phyloP scores from a whole-genome alignment of 2,113 vertebrate genomes.

The Empidonax alnorum region DNA sequence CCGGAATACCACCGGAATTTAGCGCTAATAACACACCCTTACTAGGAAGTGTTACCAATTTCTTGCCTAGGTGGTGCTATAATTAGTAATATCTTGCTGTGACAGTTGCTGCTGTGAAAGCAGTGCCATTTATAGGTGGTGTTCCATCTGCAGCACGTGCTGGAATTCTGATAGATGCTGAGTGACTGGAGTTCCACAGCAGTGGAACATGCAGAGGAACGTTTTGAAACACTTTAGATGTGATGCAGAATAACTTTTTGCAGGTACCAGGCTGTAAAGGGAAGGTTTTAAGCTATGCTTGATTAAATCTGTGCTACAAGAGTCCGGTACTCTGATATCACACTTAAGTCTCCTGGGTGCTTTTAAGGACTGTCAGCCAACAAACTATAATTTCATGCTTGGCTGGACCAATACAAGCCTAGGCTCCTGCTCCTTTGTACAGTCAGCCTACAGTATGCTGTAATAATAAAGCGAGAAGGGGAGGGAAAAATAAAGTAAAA shows the following conservation, averaged over 20 bases:
- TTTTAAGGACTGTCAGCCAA: slow-evolving; percentile 51
- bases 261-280: slow-evolving; percentile 13
- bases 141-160: background rate
- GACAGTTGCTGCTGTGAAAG: slow-evolving; percentile 41
- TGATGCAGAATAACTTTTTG: slow-evolving; percentile 17
- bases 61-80: slow-evolving; percentile 55
- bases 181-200: background rate
- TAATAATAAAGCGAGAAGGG: background rate
- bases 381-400: slow-evolving; percentile 64
- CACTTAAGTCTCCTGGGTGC: slow-evolving; percentile 35
- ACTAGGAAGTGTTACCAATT: slow-evolving; percentile 15
- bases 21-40: slow-evolving; percentile 5
- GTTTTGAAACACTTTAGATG: background rate
- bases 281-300: slow-evolving; percentile 38
- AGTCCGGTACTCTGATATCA: background rate
- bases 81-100: slow-evolving; percentile 45
- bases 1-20: slow-evolving; percentile 10
- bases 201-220: background rate
- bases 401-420: slow-evolving; percentile 36
- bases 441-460: background rate
- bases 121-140: slow-evolving; percentile 17
- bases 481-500: background rate
- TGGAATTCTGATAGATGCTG: background rate
- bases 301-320: slow-evolving; percentile 47
- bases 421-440: background rate